Evolutionary conservation across 92 coral and sea anemone species (phyloP).

Genomic region (Palythoa caribaeorum): DNA sequence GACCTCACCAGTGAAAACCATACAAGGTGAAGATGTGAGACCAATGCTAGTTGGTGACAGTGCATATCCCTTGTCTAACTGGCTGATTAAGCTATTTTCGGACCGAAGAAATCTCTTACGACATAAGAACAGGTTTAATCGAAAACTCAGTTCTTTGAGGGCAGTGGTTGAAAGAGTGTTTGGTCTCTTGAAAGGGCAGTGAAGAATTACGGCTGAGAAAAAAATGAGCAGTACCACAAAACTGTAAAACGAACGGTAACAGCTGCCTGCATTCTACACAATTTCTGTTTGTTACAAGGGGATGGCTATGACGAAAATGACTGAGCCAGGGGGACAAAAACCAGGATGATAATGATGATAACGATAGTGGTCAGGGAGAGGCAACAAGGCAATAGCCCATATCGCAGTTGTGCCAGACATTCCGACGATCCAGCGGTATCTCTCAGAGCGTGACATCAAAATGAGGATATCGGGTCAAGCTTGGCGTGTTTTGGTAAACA

Average conservation of each 20-base stretch:
- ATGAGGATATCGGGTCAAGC: background rate
- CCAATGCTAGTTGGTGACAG: constrained; percentile 66
- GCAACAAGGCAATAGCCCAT: background rate
- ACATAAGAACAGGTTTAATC: constrained; percentile 22
- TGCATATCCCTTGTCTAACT: constrained; percentile 46
- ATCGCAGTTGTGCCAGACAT: constrained; percentile 1
- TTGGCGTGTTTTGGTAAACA: background rate
- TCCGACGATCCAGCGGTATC: background rate
- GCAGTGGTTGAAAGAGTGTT: constrained; percentile 23
- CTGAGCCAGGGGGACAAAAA: constrained; percentile 20
- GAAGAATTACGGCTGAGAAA: constrained; percentile 9
- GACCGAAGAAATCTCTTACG: constrained; percentile 16
- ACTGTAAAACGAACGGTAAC: constrained; percentile 11
- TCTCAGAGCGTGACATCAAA: too few species aligned
- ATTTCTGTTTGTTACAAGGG: constrained; percentile 20
- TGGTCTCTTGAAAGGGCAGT: constrained; percentile 17
- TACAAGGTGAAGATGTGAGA: constrained; percentile 34
- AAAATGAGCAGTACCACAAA: constrained; percentile 17
- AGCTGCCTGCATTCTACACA: constrained; percentile 30
- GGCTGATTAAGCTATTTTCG: constrained; percentile 42
- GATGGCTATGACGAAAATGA: constrained; percentile 21
- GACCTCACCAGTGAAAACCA: constrained; percentile 41
- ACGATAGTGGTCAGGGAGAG: background rate
- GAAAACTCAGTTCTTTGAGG: constrained; percentile 26
- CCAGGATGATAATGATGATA: constrained; percentile 19